Conservation (phyloP, 2,888 invertebrate species). For the Thymelicus sylvestris region DNA sequence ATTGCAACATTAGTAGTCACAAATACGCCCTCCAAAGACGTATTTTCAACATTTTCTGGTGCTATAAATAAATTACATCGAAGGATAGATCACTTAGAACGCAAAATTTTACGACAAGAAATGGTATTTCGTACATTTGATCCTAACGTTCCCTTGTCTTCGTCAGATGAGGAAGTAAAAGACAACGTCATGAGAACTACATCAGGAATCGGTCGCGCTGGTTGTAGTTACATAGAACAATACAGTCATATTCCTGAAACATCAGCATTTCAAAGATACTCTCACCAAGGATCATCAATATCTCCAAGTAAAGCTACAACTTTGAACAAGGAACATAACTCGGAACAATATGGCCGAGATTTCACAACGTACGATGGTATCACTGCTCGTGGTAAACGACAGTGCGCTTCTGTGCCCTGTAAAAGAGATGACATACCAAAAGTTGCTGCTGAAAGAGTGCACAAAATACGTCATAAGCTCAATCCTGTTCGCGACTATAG, state of each 20-base stretch:
- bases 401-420: constrained; percentile 74
- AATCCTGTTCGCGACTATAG: constrained; percentile 78
- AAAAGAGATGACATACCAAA: constrained; percentile 70
- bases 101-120: constrained; percentile 69
- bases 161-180: constrained; percentile 67
- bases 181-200: constrained; percentile 54
- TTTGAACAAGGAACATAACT: constrained; percentile 74
- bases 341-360: constrained; percentile 77
- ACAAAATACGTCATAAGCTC: constrained; percentile 76
- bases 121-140: constrained; percentile 70
- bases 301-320: constrained; percentile 72
- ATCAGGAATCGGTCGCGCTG: constrained; percentile 57
- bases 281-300: constrained; percentile 64
- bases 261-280: constrained; percentile 75
- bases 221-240: constrained; percentile 76
- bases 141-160: constrained; percentile 62
- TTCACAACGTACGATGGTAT: constrained; percentile 78
- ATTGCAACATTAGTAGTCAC: constrained; percentile 62
- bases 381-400: constrained; percentile 72
- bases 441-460: constrained; percentile 73
- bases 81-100: constrained; percentile 68
- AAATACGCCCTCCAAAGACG: constrained; percentile 60
- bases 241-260: constrained; percentile 77
- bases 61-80: constrained; percentile 59
- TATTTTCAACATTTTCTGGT: constrained; percentile 47